Evolutionary conservation across 2,797 vertebrate species (phyloP).

Genomic region (Dromococcyx pavoninus): DNA sequence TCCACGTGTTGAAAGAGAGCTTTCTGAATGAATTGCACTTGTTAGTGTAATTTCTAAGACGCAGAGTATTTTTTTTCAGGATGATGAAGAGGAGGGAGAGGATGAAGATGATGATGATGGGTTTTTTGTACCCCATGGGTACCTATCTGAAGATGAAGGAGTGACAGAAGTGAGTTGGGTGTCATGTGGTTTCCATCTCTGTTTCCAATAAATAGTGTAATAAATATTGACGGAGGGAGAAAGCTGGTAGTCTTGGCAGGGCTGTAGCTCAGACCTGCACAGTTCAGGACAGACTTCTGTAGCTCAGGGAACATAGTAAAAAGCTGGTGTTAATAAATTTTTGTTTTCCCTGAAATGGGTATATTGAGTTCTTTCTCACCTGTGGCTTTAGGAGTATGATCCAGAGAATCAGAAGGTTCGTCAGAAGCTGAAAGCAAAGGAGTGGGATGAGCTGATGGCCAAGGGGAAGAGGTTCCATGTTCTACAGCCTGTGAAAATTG

Average conservation of each 20-base stretch:
- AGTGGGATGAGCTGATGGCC: slow-evolving; percentile 95
- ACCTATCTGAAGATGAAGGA: slow-evolving; percentile 96
- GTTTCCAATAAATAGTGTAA: neutral
- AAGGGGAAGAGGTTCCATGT: slow-evolving; percentile 89
- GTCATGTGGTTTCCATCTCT: neutral
- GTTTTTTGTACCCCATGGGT: slow-evolving; percentile 98
- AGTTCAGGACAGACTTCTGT: neutral
- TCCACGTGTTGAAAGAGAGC: rapidly evolving
- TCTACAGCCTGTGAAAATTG: slow-evolving; percentile 86
- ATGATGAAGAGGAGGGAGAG: slow-evolving; percentile 92
- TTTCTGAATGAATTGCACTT: rapidly evolving
- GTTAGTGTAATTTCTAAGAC: neutral
- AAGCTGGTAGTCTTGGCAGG: neutral
- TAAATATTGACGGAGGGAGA: neutral
- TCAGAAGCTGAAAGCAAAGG: slow-evolving; percentile 92
- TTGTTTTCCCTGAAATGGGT: neutral
- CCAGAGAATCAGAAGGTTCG: slow-evolving; percentile 92
- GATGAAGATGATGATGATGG: slow-evolving; percentile 95
- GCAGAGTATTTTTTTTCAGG: slow-evolving; percentile 72
- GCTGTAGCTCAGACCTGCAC: neutral
- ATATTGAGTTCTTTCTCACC: neutral
- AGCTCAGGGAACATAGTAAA: neutral
- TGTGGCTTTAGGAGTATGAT: slow-evolving; percentile 83
- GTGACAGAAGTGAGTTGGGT: slow-evolving; percentile 70
- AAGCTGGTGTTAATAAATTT: neutral